Percentiles rank a stretch among this genome's conserved stretches.
phyloP scores from a whole-genome alignment of 2,888 invertebrate species.

The Hypercompe scribonia region DNA sequence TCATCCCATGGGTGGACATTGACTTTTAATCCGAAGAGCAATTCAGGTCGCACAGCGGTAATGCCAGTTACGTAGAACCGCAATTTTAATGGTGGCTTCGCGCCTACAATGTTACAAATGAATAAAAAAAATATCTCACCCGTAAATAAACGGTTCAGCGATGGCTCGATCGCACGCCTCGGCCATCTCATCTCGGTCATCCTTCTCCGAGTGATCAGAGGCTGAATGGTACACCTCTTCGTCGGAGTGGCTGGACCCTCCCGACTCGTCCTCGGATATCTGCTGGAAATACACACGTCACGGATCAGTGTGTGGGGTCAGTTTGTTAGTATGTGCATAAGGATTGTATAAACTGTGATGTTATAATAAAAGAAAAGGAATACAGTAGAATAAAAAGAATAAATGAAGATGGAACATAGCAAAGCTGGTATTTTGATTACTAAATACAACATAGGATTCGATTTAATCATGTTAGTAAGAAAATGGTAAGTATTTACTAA shows the following conservation, averaged over 20 bases:
- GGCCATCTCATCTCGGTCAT: slow-evolving; percentile 77
- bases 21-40: no score
- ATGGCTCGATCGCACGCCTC: slow-evolving; percentile 83
- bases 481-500: no score
- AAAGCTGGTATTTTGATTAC: no score
- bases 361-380: background rate
- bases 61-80: background rate
- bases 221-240: slow-evolving; percentile 89
- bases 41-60: no score
- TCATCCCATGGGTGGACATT: no score
- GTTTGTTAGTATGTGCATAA: slow-evolving; percentile 18
- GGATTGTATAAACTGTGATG: background rate
- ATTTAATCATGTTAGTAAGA: no score
- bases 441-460: no score
- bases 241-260: slow-evolving; percentile 65
- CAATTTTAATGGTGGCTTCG: background rate
- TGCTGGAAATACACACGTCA: slow-evolving; percentile 37
- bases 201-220: slow-evolving; percentile 75
- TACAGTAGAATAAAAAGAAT: background rate
- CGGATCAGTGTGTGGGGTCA: slow-evolving; percentile 4
- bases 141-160: slow-evolving; percentile 88
- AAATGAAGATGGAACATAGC: background rate
- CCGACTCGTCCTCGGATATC: slow-evolving; percentile 81
- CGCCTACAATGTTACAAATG: background rate
- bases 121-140: slow-evolving; percentile 82